Evolutionary conservation across 2,113 vertebrate genomes (phyloP).

Genomic region (Sander lucioperca): DNA sequence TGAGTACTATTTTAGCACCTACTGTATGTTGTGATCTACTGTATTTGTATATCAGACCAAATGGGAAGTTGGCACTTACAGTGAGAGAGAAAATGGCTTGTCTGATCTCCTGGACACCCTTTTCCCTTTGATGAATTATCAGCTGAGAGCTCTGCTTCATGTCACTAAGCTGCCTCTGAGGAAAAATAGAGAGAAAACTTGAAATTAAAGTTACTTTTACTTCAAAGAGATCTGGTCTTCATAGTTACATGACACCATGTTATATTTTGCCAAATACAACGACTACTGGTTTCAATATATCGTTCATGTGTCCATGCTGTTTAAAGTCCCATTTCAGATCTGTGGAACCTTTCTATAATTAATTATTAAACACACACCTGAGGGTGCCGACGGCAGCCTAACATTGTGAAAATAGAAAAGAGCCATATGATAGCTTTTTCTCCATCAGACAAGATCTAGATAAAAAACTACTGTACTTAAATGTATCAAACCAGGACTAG

Average conservation of each 20-base stretch:
- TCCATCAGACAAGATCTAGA: background rate
- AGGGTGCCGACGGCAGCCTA: too few relatives aligned
- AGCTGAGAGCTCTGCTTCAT: slow-evolving; percentile 75
- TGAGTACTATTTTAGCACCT: background rate
- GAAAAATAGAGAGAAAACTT: background rate
- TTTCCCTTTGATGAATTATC: slow-evolving; percentile 77
- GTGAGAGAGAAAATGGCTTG: slow-evolving; percentile 77
- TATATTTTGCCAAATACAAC: background rate
- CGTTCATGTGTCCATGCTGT: background rate
- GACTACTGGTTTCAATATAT: background rate
- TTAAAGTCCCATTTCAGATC: background rate
- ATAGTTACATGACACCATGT: background rate
- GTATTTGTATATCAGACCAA: background rate
- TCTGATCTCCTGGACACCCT: slow-evolving; percentile 78
- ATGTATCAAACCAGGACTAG: background rate
- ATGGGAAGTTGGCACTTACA: slow-evolving; percentile 60
- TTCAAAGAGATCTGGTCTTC: background rate
- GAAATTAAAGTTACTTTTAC: background rate
- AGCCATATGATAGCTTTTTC: background rate
- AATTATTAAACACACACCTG: too few relatives aligned
- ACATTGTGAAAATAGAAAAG: background rate
- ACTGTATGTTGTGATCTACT: background rate
- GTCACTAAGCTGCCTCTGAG: slow-evolving; percentile 74
- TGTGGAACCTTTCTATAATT: background rate
- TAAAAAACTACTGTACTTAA: too few relatives aligned